Evolutionary conservation across 2,113 vertebrate genomes (phyloP).

Genomic region (Agelaius phoeniceus): DNA sequence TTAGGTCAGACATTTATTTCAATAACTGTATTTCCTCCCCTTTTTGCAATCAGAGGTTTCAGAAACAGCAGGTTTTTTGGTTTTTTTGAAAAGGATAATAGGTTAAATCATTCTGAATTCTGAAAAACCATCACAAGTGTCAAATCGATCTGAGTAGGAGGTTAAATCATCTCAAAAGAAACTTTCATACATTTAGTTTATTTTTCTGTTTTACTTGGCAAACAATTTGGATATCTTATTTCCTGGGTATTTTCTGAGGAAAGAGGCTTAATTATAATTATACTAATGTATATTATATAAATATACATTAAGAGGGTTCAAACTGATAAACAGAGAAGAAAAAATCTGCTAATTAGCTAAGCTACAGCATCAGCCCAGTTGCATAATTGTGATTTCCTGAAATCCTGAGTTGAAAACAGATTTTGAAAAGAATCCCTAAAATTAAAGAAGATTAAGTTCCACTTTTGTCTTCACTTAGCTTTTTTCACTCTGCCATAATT

Average conservation of each 20-base stretch:
- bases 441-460: background rate
- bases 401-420: background rate
- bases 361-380: background rate
- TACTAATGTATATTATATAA: no score
- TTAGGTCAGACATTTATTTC: background rate
- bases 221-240: background rate
- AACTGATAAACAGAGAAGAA: background rate
- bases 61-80: background rate
- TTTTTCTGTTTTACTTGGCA: background rate
- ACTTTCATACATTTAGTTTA: background rate
- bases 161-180: background rate
- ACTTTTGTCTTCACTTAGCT: background rate
- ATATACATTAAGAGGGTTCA: background rate
- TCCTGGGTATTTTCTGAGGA: background rate
- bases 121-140: background rate
- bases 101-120: background rate
- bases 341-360: background rate
- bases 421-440: background rate
- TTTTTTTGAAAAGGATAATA: background rate
- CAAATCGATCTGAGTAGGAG: background rate
- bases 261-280: background rate
- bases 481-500: background rate
- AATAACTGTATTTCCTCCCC: background rate
- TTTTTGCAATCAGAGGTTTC: background rate
- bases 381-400: background rate